A percentile compares a stretch with the other conserved stretches of the same genome.
These are phyloP conservation scores for Heterohyrax brucei DNA, from an alignment of 2,797 vertebrate species.

Conservation along the genomic window DNA sequence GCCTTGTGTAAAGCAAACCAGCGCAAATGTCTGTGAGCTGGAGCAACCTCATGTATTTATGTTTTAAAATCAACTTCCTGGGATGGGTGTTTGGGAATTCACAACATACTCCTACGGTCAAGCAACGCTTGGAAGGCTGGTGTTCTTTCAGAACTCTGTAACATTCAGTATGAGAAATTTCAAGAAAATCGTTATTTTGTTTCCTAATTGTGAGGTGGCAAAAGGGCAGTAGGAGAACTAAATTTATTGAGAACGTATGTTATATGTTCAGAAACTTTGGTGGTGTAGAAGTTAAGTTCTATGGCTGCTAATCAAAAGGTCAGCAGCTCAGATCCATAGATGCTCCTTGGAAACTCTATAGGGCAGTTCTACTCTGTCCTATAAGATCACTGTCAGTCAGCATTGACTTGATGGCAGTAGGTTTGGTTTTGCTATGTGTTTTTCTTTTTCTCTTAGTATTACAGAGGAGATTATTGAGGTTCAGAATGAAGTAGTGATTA, in stretches of 20 bases:
- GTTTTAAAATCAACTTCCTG: conserved; percentile 70
- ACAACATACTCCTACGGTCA: conserved; percentile 41
- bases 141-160: conserved; percentile 24
- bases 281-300: too few relatives aligned
- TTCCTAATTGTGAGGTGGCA: background rate
- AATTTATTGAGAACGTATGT: background rate
- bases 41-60: conserved; percentile 34
- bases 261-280: too few relatives aligned
- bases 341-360: too few relatives aligned
- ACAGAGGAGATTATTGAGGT: background rate
- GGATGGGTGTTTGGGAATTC: conserved; percentile 8
- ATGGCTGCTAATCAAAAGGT: too few relatives aligned
- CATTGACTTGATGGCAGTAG: too few relatives aligned
- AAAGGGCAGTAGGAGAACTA: background rate
- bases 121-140: background rate
- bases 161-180: conserved; percentile 18
- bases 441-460: conserved; percentile 35
- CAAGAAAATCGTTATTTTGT: conserved; percentile 1
- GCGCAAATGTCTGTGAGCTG: conserved; percentile 34
- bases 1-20: background rate
- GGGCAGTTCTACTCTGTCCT: too few relatives aligned
- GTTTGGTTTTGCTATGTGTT: background rate
- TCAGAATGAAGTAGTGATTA: background rate
- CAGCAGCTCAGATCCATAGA: too few relatives aligned
- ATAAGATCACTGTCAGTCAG: too few relatives aligned